phyloP scores from a whole-genome alignment of 2,797 vertebrate genomes.

The Parauchenoglanis punctatus region DNA sequence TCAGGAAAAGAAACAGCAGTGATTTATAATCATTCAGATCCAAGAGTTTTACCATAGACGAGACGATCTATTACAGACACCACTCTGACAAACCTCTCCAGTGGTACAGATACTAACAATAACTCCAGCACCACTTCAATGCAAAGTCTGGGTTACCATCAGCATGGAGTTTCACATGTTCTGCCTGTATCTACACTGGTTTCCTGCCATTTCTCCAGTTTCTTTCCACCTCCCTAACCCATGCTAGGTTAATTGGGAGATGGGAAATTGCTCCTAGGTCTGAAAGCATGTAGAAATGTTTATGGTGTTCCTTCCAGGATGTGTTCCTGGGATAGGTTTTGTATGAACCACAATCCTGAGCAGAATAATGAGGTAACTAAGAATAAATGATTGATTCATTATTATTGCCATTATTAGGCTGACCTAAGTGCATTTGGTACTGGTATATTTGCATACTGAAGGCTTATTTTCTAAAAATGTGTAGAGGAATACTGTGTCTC shows the following conservation, averaged over 20 bases:
- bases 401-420: background rate
- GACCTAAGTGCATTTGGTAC: slow-evolving; percentile 27
- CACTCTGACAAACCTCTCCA: background rate
- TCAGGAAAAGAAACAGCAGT: background rate
- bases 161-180: background rate
- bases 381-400: background rate
- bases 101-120: background rate
- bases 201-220: background rate
- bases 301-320: background rate
- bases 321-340: background rate
- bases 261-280: background rate
- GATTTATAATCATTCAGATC: slow-evolving; percentile 21
- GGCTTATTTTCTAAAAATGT: background rate
- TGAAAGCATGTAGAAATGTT: background rate
- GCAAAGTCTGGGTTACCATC: background rate
- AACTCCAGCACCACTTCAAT: background rate
- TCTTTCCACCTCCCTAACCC: background rate
- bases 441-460: slow-evolving; percentile 35
- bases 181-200: background rate
- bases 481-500: background rate
- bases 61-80: background rate
- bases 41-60: background rate
- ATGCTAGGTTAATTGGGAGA: background rate
- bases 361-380: background rate
- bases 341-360: background rate